Conservation (phyloP, 2,797 vertebrate species). For the Coendou prehensilis region DNA sequence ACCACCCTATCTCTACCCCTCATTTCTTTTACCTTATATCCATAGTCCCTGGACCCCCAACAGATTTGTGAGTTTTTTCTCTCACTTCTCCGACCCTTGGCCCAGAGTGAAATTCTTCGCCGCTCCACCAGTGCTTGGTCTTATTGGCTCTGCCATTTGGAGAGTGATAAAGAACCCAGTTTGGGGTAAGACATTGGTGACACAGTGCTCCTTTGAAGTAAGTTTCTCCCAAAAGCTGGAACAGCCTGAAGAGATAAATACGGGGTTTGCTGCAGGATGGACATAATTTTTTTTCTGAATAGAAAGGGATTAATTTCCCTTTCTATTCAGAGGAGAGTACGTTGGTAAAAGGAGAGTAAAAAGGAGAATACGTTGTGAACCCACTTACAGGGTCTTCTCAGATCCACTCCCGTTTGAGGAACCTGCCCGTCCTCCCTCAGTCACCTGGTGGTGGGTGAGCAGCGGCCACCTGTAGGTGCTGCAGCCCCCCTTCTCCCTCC, state of each 20-base stretch:
- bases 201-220: background rate
- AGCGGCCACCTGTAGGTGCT: background rate
- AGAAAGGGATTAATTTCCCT: constrained; percentile 44
- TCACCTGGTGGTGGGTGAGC: background rate
- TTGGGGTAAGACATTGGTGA: background rate
- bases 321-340: no score
- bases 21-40: background rate
- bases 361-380: background rate
- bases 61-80: background rate
- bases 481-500: background rate
- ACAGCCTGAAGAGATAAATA: background rate
- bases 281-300: background rate
- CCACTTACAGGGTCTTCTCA: background rate
- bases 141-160: background rate
- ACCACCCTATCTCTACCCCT: background rate
- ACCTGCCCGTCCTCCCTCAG: background rate
- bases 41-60: background rate
- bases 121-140: background rate
- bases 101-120: background rate
- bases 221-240: background rate
- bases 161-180: background rate
- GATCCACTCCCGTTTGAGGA: background rate
- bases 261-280: background rate
- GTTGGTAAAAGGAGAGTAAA: background rate
- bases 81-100: background rate